These are phyloP conservation scores for Melierax canorus DNA, from an alignment of 2,113 vertebrate species.

Conservation along the genomic window DNA sequence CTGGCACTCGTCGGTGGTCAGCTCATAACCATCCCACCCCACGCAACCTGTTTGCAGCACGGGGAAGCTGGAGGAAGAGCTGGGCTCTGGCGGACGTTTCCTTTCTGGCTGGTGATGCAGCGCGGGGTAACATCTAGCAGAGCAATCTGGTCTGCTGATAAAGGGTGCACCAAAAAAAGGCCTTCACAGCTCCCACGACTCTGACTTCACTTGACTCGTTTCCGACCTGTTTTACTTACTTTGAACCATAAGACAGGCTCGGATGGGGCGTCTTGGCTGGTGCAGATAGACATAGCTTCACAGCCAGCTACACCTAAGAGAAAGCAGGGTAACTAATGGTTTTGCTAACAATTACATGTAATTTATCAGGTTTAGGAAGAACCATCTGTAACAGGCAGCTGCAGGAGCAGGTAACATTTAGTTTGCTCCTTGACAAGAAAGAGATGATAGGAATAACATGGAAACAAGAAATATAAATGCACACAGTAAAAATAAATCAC, in stretches of 20 bases:
- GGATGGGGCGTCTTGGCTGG: not conserved
- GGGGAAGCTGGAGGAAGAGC: not conserved
- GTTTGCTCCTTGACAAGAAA: not conserved
- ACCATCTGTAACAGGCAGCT: not conserved
- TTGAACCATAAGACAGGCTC: not conserved
- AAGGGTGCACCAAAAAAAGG: not conserved
- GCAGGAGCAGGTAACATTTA: not conserved
- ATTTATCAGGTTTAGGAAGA: not conserved
- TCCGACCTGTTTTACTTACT: not conserved
- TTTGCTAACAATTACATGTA: not conserved
- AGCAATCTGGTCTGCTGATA: not conserved
- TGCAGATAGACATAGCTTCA: not conserved
- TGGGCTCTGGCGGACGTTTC: not conserved
- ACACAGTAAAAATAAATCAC: not conserved
- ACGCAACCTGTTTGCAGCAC: not conserved
- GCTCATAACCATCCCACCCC: not conserved
- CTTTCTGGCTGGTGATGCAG: rapidly evolving
- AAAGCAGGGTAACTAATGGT: not conserved
- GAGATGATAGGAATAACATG: not conserved
- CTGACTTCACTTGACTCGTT: not conserved
- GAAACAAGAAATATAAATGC: not conserved
- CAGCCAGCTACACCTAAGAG: not conserved
- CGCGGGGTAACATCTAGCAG: not conserved
- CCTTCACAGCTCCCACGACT: not conserved
- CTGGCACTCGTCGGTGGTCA: rapidly evolving